phyloP scores from a whole-genome alignment of 2,113 vertebrate genomes.

The Paedocypris sp. region DNA sequence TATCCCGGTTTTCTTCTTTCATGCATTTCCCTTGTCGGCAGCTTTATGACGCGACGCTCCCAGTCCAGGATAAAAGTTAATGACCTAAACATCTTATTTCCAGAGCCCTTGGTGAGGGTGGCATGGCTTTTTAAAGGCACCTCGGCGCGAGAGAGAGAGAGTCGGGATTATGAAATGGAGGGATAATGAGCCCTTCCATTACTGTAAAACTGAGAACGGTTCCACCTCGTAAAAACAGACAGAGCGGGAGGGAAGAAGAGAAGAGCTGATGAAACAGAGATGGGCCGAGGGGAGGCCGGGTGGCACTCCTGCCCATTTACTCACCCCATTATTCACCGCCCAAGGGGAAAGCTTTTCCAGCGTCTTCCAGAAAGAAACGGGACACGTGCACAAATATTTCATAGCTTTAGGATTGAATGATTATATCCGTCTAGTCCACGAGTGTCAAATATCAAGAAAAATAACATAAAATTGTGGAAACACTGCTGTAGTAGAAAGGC shows the following conservation, averaged over 20 bases:
- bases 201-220: conserved; percentile 43
- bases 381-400: no score
- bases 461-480: no score
- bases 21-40: not conserved
- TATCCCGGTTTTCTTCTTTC: conserved; percentile 6
- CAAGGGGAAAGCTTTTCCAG: no score
- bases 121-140: conserved; percentile 43
- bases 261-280: conserved; percentile 34
- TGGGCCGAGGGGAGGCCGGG: not conserved
- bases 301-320: conserved; percentile 16
- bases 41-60: conserved; percentile 32
- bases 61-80: conserved; percentile 56
- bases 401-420: no score
- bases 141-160: conserved; percentile 34
- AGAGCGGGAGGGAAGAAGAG: conserved; percentile 24
- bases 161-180: conserved; percentile 43
- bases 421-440: no score
- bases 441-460: no score
- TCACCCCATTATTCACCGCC: not conserved
- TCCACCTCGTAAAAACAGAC: conserved; percentile 47
- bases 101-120: conserved; percentile 35
- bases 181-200: conserved; percentile 54
- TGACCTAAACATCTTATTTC: conserved; percentile 55
- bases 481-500: no score
- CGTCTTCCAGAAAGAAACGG: no score